Evolutionary conservation across 1,140 invertebrate genomes (phyloP).

Genomic region (Ceratina australensis): DNA sequence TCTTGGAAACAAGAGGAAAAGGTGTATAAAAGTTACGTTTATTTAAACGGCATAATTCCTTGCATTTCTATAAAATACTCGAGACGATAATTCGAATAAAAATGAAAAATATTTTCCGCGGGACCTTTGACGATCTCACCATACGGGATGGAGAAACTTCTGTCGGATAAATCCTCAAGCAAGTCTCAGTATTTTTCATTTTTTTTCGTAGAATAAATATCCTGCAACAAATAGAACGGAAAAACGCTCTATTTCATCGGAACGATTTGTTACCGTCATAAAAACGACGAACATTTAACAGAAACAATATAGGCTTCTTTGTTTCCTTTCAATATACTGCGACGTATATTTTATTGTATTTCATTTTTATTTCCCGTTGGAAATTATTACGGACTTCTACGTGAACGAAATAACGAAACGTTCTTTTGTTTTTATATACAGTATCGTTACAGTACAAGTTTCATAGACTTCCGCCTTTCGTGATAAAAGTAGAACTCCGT

Average conservation of each 20-base stretch:
- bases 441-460: constrained; percentile 28
- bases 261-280: constrained; percentile 18
- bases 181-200: background rate
- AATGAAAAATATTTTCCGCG: background rate
- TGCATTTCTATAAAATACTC: no score
- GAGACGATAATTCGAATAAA: background rate
- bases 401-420: constrained; percentile 20
- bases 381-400: constrained; percentile 22
- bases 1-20: background rate
- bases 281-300: constrained; percentile 3
- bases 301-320: constrained; percentile 10
- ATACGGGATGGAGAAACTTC: background rate
- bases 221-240: background rate
- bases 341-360: background rate
- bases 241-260: background rate
- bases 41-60: background rate
- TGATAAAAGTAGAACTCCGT: constrained; percentile 44
- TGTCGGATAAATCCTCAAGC: background rate
- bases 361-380: background rate
- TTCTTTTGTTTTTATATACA: constrained; percentile 52
- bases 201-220: background rate
- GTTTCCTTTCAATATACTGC: constrained; percentile 17
- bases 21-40: background rate
- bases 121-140: background rate
- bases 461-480: constrained; percentile 23